Evolutionary conservation across 2,113 vertebrate species (phyloP).

Genomic region (zebrafish (Danio rerio)): GRCz12tu NC_133182.1:69396001-69396500

Average conservation of each 20-base stretch:
- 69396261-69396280: too few species aligned
- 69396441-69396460: not conserved
- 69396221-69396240: too few species aligned
- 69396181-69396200: too few species aligned
- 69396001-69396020: not conserved
- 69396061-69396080: not conserved
- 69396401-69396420: not conserved
- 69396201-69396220: too few species aligned
- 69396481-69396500: too few species aligned
- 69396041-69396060: not conserved
- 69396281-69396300: not conserved
- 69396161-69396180: too few species aligned
- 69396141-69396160: not conserved
- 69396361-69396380: too few species aligned
- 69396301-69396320: not conserved
- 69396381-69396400: too few species aligned
- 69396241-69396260: too few species aligned
- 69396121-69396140: not conserved
- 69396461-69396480: too few species aligned
- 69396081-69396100: not conserved
- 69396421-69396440: not conserved
- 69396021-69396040: conserved; percentile 19
- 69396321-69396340: not conserved
- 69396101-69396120: not conserved
- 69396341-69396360: too few species aligned